Conservation (phyloP, 2,888 invertebrate species). For the Ornithoptera priamus region DNA sequence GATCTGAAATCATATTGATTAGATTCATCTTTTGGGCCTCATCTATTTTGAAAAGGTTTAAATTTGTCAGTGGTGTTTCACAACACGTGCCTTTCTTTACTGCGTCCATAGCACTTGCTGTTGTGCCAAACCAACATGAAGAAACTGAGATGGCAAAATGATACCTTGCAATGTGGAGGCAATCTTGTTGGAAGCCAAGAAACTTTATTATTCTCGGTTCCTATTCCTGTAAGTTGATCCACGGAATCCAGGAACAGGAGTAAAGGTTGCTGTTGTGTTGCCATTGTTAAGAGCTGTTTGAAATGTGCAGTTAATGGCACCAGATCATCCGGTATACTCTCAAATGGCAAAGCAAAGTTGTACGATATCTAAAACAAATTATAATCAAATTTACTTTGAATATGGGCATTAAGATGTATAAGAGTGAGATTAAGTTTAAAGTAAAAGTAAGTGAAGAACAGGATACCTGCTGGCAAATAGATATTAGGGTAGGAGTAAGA, state of each 20-base stretch:
- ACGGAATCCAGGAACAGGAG: conserved; percentile 97
- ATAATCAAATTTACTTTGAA: background rate
- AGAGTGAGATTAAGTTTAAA: too few species aligned
- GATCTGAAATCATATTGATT: conserved; percentile 78
- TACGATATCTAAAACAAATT: conserved; percentile 86
- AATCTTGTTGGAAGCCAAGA: conserved; percentile 97
- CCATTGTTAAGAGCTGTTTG: conserved; percentile 93
- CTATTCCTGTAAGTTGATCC: conserved; percentile 94
- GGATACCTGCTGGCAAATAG: conserved; percentile 94
- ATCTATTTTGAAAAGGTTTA: too few species aligned
- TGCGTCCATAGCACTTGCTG: too few species aligned
- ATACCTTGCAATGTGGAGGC: conserved; percentile 92
- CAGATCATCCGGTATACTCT: conserved; percentile 96
- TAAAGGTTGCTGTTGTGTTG: conserved; percentile 90
- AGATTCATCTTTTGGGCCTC: too few species aligned
- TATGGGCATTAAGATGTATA: too few species aligned
- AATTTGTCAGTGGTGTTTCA: too few species aligned
- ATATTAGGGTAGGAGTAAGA: conserved; percentile 94
- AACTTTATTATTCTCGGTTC: conserved; percentile 96
- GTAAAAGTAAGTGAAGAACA: too few species aligned
- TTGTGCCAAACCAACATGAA: too few species aligned
- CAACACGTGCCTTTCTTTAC: too few species aligned
- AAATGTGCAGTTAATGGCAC: conserved; percentile 97
- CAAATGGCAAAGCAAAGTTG: conserved; percentile 94
- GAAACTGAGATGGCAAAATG: too few species aligned